A percentile compares a stretch with the other conserved stretches of the same genome.
These are phyloP conservation scores for Psophia crepitans DNA, from an alignment of 2,113 vertebrate genomes.

Conservation along the genomic window DNA sequence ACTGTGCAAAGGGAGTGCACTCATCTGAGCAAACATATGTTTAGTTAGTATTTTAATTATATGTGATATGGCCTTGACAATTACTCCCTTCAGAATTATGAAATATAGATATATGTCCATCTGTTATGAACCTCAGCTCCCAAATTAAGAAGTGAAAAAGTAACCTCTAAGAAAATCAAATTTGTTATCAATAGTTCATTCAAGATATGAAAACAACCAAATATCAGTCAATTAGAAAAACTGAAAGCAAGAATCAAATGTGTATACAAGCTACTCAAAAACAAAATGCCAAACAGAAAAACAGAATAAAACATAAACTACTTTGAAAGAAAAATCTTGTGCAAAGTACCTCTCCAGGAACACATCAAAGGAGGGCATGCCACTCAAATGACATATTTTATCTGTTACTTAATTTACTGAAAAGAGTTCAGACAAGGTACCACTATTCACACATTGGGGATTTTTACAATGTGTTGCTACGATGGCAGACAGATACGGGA, in stretches of 20 bases:
- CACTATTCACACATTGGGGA: background rate
- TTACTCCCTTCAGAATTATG: background rate
- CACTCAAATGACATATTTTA: slow-evolving; percentile 6
- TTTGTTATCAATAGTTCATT: background rate
- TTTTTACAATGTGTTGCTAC: background rate
- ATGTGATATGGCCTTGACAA: background rate
- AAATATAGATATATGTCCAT: background rate
- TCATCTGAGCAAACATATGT: background rate
- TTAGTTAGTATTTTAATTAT: background rate
- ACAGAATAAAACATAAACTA: background rate
- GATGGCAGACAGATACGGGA: background rate
- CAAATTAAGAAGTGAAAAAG: background rate
- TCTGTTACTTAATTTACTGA: slow-evolving; percentile 7
- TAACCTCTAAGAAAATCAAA: background rate
- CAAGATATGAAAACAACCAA: background rate
- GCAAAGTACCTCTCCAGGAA: background rate
- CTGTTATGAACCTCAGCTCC: background rate
- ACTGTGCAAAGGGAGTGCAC: background rate
- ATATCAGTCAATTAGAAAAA: background rate
- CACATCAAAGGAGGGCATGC: background rate
- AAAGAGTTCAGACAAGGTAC: slow-evolving; percentile 3
- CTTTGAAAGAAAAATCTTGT: background rate
- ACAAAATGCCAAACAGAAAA: background rate
- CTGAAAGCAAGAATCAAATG: background rate
- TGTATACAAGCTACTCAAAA: background rate